These are phyloP conservation scores for Ammodramus savannarum DNA, from an alignment of 2,113 vertebrate genomes.

Conservation along the genomic window DNA sequence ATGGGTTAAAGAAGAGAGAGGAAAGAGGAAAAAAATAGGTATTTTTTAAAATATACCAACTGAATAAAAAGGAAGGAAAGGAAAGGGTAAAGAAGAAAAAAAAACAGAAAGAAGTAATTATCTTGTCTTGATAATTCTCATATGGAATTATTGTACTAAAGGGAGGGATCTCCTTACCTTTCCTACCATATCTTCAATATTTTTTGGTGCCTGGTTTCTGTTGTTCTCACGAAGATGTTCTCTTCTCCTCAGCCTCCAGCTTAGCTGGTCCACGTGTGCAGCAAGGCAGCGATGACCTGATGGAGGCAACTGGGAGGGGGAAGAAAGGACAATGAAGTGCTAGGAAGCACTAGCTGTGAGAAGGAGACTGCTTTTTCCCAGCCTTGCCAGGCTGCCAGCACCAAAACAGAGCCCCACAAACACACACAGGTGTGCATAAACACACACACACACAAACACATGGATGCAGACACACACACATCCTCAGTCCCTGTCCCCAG, in stretches of 20 bases:
- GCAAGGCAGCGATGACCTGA: not conserved
- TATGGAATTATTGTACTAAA: not conserved
- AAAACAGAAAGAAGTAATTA: not conserved
- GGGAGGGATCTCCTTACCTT: not conserved
- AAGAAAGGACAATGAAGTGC: not conserved
- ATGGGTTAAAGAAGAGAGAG: not conserved
- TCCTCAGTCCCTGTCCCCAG: not conserved
- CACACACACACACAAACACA: not conserved
- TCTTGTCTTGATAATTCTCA: not conserved
- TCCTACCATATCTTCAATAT: not conserved
- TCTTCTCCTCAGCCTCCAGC: not conserved
- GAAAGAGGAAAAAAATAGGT: not conserved
- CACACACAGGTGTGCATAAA: too few species aligned
- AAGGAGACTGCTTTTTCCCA: not conserved
- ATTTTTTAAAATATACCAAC: not conserved
- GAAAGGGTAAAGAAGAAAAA: not conserved
- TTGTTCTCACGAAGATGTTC: not conserved
- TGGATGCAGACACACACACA: not conserved
- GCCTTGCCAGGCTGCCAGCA: not conserved
- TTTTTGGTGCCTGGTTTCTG: not conserved
- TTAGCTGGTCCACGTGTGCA: not conserved
- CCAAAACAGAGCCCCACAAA: not conserved
- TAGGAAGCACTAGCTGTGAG: not conserved
- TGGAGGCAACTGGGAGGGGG: not conserved
- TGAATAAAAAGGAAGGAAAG: not conserved